Percentiles rank a stretch among this genome's conserved stretches.
phyloP scores from a whole-genome alignment of 2,888 invertebrate genomes.

The Ethmia dodecea region DNA sequence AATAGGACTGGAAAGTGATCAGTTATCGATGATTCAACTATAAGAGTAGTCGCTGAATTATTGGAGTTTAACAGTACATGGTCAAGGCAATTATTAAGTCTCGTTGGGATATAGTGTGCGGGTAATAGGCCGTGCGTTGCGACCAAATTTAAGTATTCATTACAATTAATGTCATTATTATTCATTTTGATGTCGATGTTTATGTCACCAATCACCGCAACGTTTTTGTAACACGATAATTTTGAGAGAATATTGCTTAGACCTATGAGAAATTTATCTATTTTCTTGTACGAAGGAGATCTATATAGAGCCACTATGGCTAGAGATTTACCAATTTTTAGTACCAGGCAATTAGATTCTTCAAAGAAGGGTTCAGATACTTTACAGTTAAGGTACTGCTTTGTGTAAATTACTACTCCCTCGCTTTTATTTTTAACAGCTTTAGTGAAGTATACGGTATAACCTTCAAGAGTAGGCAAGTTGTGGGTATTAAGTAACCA shows the following conservation, averaged over 20 bases:
- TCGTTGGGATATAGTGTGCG: slow-evolving; percentile 2
- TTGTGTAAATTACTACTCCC: not conserved
- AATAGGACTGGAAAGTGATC: not conserved
- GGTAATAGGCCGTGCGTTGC: slow-evolving; percentile 3
- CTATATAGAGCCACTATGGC: not conserved
- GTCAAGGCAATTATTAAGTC: slow-evolving; percentile 3
- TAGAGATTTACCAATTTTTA: not conserved
- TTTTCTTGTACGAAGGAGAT: too few relatives aligned
- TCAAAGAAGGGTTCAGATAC: not conserved
- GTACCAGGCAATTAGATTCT: not conserved
- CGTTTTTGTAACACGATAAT: not conserved
- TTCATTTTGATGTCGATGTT: slow-evolving; percentile 4
- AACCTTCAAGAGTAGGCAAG: not conserved
- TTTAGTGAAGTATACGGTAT: not conserved
- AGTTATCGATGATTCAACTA: not conserved
- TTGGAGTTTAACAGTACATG: slow-evolving; percentile 4
- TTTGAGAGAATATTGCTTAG: not conserved
- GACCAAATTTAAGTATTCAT: not conserved
- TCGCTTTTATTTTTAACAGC: not conserved
- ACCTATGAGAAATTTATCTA: not conserved
- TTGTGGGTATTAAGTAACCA: not conserved
- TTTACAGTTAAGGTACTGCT: not conserved
- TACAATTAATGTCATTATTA: not conserved
- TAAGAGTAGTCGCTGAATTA: not conserved
- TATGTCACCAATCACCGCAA: slow-evolving; percentile 3